A percentile compares a stretch with the other conserved stretches of the same genome.
Conservation (phyloP, 2,113 vertebrate genomes). For the Corynorhinus townsendii region DNA sequence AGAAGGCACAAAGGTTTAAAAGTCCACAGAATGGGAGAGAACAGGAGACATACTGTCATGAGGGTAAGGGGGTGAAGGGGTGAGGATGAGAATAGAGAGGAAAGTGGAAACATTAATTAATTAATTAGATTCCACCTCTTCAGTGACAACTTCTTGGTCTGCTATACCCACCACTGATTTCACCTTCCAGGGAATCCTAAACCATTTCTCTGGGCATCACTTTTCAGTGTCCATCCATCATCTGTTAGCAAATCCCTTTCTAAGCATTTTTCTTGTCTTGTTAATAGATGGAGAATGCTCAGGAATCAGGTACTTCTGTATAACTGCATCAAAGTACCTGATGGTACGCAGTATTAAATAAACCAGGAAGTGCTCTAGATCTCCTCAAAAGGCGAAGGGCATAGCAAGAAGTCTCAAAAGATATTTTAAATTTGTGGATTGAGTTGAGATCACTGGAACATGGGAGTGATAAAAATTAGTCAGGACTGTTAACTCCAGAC, state of each 20-base stretch:
- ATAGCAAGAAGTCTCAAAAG: neutral
- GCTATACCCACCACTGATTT: neutral
- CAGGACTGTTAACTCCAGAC: neutral
- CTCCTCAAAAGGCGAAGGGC: neutral
- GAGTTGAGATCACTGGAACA: neutral
- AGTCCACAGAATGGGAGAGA: neutral
- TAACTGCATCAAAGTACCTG: neutral
- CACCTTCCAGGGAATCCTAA: neutral
- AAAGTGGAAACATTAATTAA: neutral
- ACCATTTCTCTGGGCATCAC: neutral
- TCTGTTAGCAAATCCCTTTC: neutral
- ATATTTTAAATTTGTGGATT: neutral
- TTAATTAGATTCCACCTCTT: neutral
- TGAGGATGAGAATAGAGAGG: neutral
- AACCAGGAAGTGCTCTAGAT: neutral
- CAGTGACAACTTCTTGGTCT: neutral
- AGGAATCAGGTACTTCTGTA: neutral
- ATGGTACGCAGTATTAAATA: neutral
- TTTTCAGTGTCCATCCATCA: neutral
- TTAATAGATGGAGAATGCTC: neutral
- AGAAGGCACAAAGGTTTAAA: neutral
- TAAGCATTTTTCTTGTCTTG: neutral
- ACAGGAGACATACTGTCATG: neutral
- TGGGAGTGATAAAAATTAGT: neutral
- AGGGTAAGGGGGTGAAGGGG: too few species aligned